Percentiles rank a stretch among this genome's conserved stretches.
phyloP scores from a whole-genome alignment of 2,797 vertebrate genomes.

The Heliangelus exortis region DNA sequence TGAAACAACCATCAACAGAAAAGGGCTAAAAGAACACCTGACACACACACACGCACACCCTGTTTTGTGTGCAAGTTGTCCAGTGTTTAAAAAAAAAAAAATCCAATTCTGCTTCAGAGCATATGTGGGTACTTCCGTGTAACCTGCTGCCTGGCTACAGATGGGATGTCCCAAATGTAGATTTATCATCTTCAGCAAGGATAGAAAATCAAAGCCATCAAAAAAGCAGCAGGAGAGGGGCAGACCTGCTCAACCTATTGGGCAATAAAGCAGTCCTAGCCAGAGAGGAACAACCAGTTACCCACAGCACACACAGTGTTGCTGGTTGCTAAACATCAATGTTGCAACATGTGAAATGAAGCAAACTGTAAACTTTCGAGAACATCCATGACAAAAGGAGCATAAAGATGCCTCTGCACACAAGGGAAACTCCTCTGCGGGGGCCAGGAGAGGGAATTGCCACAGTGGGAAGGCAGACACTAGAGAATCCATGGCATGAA shows the following conservation, averaged over 20 bases:
- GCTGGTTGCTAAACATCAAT: background rate
- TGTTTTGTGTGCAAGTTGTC: rapidly evolving
- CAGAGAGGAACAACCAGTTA: background rate
- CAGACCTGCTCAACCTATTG: rapidly evolving
- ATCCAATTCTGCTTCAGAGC: background rate
- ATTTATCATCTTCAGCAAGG: background rate
- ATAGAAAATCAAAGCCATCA: background rate
- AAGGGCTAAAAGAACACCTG: background rate
- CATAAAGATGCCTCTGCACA: rapidly evolving
- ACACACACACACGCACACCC: background rate
- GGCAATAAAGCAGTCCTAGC: background rate
- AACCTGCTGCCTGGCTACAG: rapidly evolving
- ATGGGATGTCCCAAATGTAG: rapidly evolving
- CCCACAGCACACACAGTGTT: background rate
- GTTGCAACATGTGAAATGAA: rapidly evolving
- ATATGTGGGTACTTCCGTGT: background rate
- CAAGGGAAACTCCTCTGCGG: background rate
- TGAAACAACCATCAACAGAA: background rate
- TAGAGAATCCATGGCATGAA: rapidly evolving
- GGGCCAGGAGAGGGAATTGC: background rate
- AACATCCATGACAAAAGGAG: rapidly evolving
- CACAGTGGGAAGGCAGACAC: background rate
- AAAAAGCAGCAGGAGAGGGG: background rate
- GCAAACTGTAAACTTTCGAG: background rate
- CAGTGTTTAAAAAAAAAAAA: background rate